These are phyloP conservation scores for Tineola bisselliella DNA, from an alignment of 2,888 invertebrate genomes.

Conservation along the genomic window DNA sequence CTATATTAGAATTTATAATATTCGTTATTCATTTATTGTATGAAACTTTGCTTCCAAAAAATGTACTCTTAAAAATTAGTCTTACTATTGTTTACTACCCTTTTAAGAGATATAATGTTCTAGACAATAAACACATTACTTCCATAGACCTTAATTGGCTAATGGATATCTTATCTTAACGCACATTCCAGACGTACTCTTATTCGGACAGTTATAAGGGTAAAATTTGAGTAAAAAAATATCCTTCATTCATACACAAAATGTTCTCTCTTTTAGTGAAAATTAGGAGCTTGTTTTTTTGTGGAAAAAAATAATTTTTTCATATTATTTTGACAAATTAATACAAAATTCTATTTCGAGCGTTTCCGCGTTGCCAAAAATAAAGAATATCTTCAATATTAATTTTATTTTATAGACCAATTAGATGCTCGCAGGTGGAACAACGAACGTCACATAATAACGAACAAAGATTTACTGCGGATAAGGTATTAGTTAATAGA, in stretches of 20 bases:
- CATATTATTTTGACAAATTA: too few species aligned
- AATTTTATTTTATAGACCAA: too few species aligned
- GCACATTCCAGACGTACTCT: not conserved
- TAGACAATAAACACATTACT: not conserved
- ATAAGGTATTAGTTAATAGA: not conserved
- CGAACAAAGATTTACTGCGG: not conserved
- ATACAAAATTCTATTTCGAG: too few species aligned
- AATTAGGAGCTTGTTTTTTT: not conserved
- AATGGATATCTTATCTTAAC: not conserved
- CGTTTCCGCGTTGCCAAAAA: too few species aligned
- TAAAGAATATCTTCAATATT: too few species aligned
- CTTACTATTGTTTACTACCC: not conserved
- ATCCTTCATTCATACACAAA: not conserved
- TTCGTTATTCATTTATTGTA: not conserved
- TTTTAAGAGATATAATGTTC: not conserved
- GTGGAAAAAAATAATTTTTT: not conserved
- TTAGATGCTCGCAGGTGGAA: not conserved
- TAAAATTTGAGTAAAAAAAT: too few species aligned
- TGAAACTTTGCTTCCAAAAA: too few species aligned
- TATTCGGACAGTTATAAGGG: too few species aligned
- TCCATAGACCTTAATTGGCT: not conserved
- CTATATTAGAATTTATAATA: too few species aligned
- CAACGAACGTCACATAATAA: not conserved
- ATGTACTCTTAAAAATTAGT: not conserved
- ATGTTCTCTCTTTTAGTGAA: not conserved